Evolutionary conservation across 2,113 vertebrate species (phyloP), one percentile per base, ranked within the genome.

Genomic region (Hymenochirus boettgeri): DNA sequence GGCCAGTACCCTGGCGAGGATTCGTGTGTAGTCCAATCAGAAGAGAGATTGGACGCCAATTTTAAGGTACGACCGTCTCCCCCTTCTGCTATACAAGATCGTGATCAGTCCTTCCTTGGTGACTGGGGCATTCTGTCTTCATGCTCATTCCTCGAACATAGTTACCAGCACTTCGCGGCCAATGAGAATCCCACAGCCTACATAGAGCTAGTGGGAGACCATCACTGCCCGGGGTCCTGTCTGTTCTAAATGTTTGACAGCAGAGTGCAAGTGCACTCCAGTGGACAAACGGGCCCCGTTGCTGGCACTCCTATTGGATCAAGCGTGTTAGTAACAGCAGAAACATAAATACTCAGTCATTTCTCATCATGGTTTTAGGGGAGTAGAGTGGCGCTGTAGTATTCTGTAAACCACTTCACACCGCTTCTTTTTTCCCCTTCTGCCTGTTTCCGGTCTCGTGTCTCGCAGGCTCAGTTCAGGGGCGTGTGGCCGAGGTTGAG

Each of bases 141-240:
- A n/a, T n/a, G n/a, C n/a, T n/a, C n/a, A n/a, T 23, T 23, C 23
- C 48, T 5, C 3, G 10, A 7, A 24, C 23, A 3, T n/a, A 23
- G 11, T 12, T 52, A n/a, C 48, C 48, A 24, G 10, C 23, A 24
- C 8, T 23, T 24, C 15, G 8, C 3, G 3, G 4, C 25, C 24
- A 33, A 61, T 33, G 25, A 61, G 19, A 12, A 50, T 46, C 26
- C 59, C 21, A n/a, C 29, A n/a, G 2, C 4, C 9, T 23, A 33
- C n/a, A 51, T 54, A 64, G 31, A 64, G 31, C 37, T 64, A 31
- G 22, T 25, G 51, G 33, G n/a, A 64, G 33, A 13, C 31, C 24
- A 22, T 54, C 62, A n/a, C 33, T 19, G 21, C 62, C 62, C 15
- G 11, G 61, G 48, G 61, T 35, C 29, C 19, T 50, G 19, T 22